Evolutionary conservation across 37 sponge, comb jelly and placozoan genomes (phyloP), one percentile per base, ranked within the genome.

Genomic region (Eunapius fragilis): DNA sequence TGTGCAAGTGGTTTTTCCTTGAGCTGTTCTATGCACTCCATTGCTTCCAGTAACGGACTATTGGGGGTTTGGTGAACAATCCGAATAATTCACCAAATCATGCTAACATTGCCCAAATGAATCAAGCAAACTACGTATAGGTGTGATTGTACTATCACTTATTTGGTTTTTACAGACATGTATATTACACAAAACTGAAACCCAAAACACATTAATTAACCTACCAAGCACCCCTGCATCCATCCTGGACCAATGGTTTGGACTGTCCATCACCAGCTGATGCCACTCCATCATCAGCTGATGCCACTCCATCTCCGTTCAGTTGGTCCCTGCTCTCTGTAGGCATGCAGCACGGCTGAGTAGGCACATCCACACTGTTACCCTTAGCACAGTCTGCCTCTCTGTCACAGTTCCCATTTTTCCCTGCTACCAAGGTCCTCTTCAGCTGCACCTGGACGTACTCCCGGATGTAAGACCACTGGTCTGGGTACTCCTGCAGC

Each of bases 371-470:
- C 17, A 58, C 58, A 2, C 58, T 17, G 22, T 2, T 11, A 0
- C 17, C 25, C 37, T 32, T 22, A 5, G 17, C 25, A 11, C 22
- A 1, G 17, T 58, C 22, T 2, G 14, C 14, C 58, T 19, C 58
- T 58, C 58, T 12, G 41, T 41, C 6, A 41, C 41, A 41, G 41
- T 74, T 74, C 19, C 75, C 50, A 5, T 74, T 31, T 31, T 41
- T 3, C 27, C 11, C 50, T 3, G 27, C 19, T 12, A 14, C 31
- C 45, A 36, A 4, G 33, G 34, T 25, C 23, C 86, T 48, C 67
- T 84, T 25, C 22, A 93, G 37, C 86, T 90, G 89, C 37, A 82
- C 71, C 3, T 31, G 28, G 71, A 91, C 78, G 87, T 91, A 94
- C 28, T 49, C 50, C 36, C 68, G 38, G 7, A 83, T 67, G 78